Evolutionary conservation across 1,140 invertebrate genomes (phyloP), one percentile per base, ranked within the genome.

Genomic region (Akabosia matsudoensis): DNA sequence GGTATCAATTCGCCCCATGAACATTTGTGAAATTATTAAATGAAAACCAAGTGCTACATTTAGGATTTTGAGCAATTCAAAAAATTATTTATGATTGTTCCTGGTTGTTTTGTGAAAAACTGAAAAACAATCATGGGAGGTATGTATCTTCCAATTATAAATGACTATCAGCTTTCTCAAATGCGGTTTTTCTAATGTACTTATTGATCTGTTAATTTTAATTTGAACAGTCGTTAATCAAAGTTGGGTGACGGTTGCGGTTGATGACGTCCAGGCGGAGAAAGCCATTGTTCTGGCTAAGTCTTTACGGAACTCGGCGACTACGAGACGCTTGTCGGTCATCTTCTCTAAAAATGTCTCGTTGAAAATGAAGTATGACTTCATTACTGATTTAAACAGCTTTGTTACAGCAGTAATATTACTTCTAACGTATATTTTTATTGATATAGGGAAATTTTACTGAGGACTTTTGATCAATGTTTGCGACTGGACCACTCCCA

Each of bases 221-320:
- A 13, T 56, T 56, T 56, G 13, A 30, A 30, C 10, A 67, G 61
- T 67, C 2, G 22, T 67, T 24, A n/a, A 67, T 7, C 54, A 56
- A 24, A 16, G 54, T 22, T 56, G 54, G 54, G 54, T 56, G 54
- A 56, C 54, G 3, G 3, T 56, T 22, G 67, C 67, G 22, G 3
- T 70, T 4, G 28, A 70, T 34, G 67, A 70, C 28, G 67, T 16
- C 10, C 7, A 16, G 7, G 67, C 28, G 10, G 14, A 14, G 67
- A 70, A 70, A 34, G 67, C 28, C 28, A 10, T 70, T 2, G 67
- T 70, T 22, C 67, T 70, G 67, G 67, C 28, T 3, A 30, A 34
- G 16, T 70, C 67, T 4, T 34, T 70, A 24, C 67, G 67, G 10
- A 30, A 24, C 4, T 14, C 28, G 7, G 67, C 24, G 7, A 70